phyloP scores from a whole-genome alignment of 2,113 vertebrate genomes.

The Menidia beryllina region DNA sequence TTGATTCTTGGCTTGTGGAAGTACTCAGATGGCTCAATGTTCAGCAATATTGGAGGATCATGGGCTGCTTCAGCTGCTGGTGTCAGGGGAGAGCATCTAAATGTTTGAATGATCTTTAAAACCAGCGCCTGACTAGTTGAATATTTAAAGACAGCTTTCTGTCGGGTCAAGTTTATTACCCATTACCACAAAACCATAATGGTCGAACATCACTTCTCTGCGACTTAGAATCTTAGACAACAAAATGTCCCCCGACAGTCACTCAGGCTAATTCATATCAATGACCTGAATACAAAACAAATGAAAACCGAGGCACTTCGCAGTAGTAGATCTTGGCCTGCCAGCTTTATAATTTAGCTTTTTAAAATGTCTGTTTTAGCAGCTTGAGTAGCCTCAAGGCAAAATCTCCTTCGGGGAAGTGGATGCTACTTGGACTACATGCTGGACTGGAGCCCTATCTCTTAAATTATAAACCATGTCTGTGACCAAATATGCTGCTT shows the following conservation, averaged over 20 bases:
- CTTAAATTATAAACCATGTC: conserved; percentile 49
- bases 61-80: too few relatives aligned
- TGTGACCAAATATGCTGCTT: conserved; percentile 26
- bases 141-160: not conserved
- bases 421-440: conserved; percentile 18
- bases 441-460: conserved; percentile 2
- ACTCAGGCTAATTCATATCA: not conserved
- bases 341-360: conserved; percentile 37
- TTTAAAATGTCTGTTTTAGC: conserved; percentile 24
- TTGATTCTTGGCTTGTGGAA: too few relatives aligned
- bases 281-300: conserved; percentile 15
- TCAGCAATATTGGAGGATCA: too few relatives aligned
- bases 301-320: not conserved
- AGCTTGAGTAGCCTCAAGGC: conserved; percentile 29
- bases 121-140: too few relatives aligned
- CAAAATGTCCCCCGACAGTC: not conserved
- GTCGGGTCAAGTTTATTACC: too few relatives aligned
- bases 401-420: conserved; percentile 34
- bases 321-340: not conserved
- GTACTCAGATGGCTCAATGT: too few relatives aligned
- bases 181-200: too few relatives aligned
- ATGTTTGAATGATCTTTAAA: too few relatives aligned
- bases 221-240: not conserved
- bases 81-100: too few relatives aligned
- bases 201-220: not conserved